These are phyloP conservation scores for Garrulus glandarius DNA, from an alignment of 2,797 vertebrate genomes.

Conservation along the genomic window DNA sequence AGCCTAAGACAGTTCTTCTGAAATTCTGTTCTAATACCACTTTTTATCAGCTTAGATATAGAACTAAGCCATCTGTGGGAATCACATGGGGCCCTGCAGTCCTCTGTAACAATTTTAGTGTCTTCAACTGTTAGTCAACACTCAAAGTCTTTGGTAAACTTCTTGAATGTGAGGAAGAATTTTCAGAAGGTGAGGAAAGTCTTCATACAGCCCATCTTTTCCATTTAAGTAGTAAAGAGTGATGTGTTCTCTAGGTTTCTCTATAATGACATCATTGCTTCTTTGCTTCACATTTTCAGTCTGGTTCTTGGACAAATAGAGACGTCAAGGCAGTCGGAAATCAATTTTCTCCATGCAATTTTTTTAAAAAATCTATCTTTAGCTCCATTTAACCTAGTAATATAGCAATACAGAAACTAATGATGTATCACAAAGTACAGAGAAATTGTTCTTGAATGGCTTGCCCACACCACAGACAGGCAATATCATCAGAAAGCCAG, in stretches of 20 bases:
- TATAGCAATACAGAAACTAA: neutral
- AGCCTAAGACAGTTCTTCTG: neutral
- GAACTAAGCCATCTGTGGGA: neutral
- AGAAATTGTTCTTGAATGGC: neutral
- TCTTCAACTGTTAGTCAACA: neutral
- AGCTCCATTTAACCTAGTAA: neutral
- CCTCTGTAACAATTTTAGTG: neutral
- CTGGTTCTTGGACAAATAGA: neutral
- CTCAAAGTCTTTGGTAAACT: neutral
- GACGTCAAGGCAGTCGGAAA: neutral
- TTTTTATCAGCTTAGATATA: neutral
- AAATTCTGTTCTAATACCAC: neutral
- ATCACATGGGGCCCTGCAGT: fast-evolving
- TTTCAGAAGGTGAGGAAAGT: neutral
- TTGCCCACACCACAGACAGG: neutral
- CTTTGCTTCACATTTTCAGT: neutral
- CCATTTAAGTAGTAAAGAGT: neutral
- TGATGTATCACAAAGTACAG: neutral
- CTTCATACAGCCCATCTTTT: neutral
- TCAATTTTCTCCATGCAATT: neutral
- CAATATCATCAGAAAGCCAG: neutral
- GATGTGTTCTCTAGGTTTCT: neutral
- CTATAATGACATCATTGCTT: neutral
- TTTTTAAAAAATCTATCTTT: neutral
- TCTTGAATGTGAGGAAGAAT: neutral